Evolutionary conservation across 2,888 invertebrate genomes (phyloP).

Genomic region (Melinopterus prodromus): DNA sequence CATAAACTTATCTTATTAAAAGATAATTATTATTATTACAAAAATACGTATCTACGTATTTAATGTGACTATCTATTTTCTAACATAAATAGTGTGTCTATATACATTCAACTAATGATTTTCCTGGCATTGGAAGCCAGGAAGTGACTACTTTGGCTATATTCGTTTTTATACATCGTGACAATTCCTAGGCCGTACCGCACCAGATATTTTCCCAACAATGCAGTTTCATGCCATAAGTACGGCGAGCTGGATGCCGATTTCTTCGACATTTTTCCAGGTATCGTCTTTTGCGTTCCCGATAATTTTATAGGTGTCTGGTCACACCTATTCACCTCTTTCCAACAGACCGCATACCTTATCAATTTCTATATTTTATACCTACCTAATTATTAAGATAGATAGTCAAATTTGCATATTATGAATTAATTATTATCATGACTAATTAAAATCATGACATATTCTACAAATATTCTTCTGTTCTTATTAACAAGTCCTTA

Average conservation of each 20-base stretch:
- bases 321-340: not conserved
- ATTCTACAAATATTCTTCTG: too few species aligned
- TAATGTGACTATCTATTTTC: too few species aligned
- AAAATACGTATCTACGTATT: too few species aligned
- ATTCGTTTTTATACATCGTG: not conserved
- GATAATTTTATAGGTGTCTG: constrained; percentile 29
- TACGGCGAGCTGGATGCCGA: not conserved
- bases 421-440: too few species aligned
- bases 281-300: constrained; percentile 36
- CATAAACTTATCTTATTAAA: too few species aligned
- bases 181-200: not conserved
- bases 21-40: too few species aligned
- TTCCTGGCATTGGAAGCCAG: not conserved
- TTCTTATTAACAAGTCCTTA: too few species aligned
- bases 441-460: too few species aligned
- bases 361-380: not conserved
- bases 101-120: not conserved
- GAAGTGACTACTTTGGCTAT: not conserved
- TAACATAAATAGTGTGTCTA: not conserved
- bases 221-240: constrained; percentile 35
- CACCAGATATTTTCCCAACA: constrained; percentile 28
- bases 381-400: too few species aligned
- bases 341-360: not conserved
- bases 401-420: too few species aligned
- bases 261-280: constrained; percentile 26